Conservation (phyloP, 1,140 invertebrate genomes). For the Tribolium castaneum region DNA sequence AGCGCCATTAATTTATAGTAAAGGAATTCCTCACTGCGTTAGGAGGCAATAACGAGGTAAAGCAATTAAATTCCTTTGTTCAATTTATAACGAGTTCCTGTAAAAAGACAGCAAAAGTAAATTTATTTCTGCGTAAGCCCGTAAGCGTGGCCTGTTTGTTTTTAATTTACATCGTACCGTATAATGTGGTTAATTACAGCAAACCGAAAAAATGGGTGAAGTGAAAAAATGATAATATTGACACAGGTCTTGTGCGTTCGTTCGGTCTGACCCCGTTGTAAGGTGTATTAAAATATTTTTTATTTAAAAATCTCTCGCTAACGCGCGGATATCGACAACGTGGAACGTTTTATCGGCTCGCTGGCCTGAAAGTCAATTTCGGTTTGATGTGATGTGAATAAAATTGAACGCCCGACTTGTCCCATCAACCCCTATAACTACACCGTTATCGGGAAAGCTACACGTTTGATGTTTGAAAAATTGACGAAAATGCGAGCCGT, state of each 20-base stretch:
- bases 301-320: conserved; percentile 43
- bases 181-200: conserved; percentile 48
- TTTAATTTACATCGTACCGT: conserved; percentile 48
- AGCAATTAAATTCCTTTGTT: conserved; percentile 52
- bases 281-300: conserved; percentile 47
- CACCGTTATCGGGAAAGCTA: conserved; percentile 43
- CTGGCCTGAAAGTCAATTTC: conserved; percentile 60
- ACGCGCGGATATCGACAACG: conserved; percentile 36
- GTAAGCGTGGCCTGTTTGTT: conserved; percentile 47
- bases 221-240: conserved; percentile 33
- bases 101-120: conserved; percentile 48
- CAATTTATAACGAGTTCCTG: conserved; percentile 46
- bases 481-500: not conserved
- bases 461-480: conserved; percentile 18
- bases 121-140: conserved; percentile 46
- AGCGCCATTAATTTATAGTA: conserved; percentile 3
- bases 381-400: conserved; percentile 60
- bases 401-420: conserved; percentile 55
- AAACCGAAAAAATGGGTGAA: conserved; percentile 1
- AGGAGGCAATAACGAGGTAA: conserved; percentile 42
- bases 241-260: conserved; percentile 11
- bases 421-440: conserved; percentile 53
- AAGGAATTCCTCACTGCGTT: conserved; percentile 8
- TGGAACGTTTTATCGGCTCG: conserved; percentile 57
- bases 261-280: not conserved